Conservation (phyloP, 2,797 vertebrate genomes). For the Poeciliopsis gracilis region DNA sequence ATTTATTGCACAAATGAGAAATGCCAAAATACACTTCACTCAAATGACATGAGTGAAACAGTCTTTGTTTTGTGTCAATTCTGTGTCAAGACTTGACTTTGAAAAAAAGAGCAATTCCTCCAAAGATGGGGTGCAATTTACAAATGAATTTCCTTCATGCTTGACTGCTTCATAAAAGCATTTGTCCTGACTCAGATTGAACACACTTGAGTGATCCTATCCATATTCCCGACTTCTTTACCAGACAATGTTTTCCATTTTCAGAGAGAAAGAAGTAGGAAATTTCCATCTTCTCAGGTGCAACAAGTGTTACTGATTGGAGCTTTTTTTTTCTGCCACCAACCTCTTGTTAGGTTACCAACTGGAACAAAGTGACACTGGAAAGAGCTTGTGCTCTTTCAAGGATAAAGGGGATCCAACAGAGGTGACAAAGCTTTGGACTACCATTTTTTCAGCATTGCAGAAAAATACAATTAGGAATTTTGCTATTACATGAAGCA, state of each 20-base stretch:
- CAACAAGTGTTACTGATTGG: conserved; percentile 83
- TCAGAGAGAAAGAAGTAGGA: conserved; percentile 68
- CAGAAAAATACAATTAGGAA: conserved; percentile 24
- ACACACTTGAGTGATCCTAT: conserved; percentile 81
- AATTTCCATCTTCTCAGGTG: conserved; percentile 81
- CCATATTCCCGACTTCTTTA: conserved; percentile 80
- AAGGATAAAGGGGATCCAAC: conserved; percentile 57
- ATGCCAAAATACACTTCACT: conserved; percentile 5
- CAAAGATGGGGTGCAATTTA: conserved; percentile 75
- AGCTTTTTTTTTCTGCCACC: conserved; percentile 56
- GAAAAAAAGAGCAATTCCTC: conserved; percentile 53
- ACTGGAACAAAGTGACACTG: conserved; percentile 74
- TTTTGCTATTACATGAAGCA: neutral
- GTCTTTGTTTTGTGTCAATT: conserved; percentile 46
- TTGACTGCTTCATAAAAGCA: conserved; percentile 74
- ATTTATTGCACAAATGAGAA: neutral
- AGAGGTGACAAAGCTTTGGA: conserved; percentile 52
- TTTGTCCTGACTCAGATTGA: conserved; percentile 82
- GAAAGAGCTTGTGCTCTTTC: conserved; percentile 56
- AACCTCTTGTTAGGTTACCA: conserved; percentile 76
- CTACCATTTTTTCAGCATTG: conserved; percentile 23
- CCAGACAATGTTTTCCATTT: conserved; percentile 75
- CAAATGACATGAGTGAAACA: conserved; percentile 32
- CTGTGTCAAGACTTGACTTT: conserved; percentile 55
- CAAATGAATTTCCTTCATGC: conserved; percentile 79